Conservation (phyloP, 53 echinoderm and acorn worm genomes). For the Henricia sp. region DNA sequence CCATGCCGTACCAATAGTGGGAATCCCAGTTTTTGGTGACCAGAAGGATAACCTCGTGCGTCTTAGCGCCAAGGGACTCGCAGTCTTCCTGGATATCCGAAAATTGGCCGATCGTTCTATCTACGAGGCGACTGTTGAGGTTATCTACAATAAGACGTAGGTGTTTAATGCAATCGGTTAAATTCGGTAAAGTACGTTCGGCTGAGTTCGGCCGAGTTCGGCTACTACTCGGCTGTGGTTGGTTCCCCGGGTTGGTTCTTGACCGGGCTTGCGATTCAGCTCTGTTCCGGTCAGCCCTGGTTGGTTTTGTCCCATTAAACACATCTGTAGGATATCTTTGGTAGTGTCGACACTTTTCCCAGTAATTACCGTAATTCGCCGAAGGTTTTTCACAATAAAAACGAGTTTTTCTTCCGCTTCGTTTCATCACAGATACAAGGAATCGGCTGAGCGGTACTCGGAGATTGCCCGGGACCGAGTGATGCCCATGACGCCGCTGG, state of each 20-base stretch:
- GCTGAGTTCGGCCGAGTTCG: no score
- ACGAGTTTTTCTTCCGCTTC: no score
- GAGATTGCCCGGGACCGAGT: no score
- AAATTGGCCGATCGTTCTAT: constrained; percentile 12
- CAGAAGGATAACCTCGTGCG: constrained; percentile 54
- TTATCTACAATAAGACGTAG: constrained; percentile 44
- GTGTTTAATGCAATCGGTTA: background rate
- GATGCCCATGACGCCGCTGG: no score
- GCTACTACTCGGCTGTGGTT: no score
- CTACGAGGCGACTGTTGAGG: constrained; percentile 40
- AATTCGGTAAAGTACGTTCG: background rate
- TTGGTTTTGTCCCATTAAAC: no score
- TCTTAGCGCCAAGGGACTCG: constrained; percentile 34
- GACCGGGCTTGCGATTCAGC: no score
- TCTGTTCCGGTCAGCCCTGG: no score
- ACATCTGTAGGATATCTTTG: background rate
- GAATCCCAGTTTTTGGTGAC: constrained; percentile 56
- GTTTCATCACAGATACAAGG: no score
- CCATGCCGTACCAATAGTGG: constrained; percentile 49
- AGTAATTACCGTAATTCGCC: background rate
- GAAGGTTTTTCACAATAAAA: background rate
- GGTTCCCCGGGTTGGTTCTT: no score
- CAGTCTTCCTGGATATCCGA: constrained; percentile 11
- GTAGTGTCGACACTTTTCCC: background rate
- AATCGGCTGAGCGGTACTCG: no score